Conservation (phyloP, 2,113 vertebrate species). For the Stigmatopora nigra region DNA sequence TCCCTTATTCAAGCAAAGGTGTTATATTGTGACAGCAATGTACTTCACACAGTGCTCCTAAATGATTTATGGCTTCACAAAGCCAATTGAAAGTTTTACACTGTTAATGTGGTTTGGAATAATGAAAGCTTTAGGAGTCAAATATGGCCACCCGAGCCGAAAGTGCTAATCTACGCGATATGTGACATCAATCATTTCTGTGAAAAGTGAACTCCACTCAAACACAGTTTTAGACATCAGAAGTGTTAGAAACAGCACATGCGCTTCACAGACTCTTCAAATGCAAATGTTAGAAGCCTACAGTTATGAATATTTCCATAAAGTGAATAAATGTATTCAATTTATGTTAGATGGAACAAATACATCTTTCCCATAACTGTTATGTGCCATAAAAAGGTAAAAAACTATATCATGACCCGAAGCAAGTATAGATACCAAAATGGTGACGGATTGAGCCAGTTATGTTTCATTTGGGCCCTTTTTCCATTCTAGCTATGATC, state of each 20-base stretch:
- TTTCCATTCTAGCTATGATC: slow-evolving; percentile 78
- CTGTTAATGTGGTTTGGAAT: slow-evolving; percentile 50
- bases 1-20: slow-evolving; percentile 27
- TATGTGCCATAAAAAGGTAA: too few species aligned
- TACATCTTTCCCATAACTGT: too few species aligned
- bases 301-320: slow-evolving; percentile 6
- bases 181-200: slow-evolving; percentile 29
- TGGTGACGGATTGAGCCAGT: slow-evolving; percentile 13
- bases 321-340: neutral
- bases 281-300: slow-evolving; percentile 11
- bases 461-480: slow-evolving; percentile 11
- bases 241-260: slow-evolving; percentile 12
- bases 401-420: slow-evolving; percentile 22
- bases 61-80: slow-evolving; percentile 39
- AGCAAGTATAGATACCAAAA: slow-evolving; percentile 10
- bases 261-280: slow-evolving; percentile 8
- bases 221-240: slow-evolving; percentile 31
- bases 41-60: slow-evolving; percentile 38
- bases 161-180: slow-evolving; percentile 29
- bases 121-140: slow-evolving; percentile 38
- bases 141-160: slow-evolving; percentile 35
- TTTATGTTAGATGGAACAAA: too few species aligned
- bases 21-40: slow-evolving; percentile 40
- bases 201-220: slow-evolving; percentile 32
- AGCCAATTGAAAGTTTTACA: slow-evolving; percentile 32